Evolutionary conservation across 1,140 invertebrate genomes (phyloP), one percentile per base, ranked within the genome.

Genomic region (Lethrus apterus): DNA sequence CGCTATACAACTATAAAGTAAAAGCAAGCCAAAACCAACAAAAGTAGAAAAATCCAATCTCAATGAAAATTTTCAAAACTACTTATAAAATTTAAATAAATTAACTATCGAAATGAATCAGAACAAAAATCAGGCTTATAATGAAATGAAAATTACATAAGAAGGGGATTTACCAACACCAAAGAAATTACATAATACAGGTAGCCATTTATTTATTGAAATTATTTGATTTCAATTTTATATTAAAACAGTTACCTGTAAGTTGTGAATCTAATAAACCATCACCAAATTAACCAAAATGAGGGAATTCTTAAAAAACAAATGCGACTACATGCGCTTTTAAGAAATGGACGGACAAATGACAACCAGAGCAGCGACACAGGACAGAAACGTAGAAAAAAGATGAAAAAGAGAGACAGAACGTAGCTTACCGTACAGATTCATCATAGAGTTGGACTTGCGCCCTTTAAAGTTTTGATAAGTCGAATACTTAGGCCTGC

Each of bases 361-460:
- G 13, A 3, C 34, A 23, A 41, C 14, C 14, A 24, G 15, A 15
- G 9, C 15, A 14, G 26, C 17, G 26, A 23, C 40, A 38, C 19
- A 38, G 17, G 17, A 35, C 36, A 40, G 11, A 40, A 23, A 21
- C 17, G 23, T 5, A 9, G 14, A 33, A 5, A 13, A 18, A 29
- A 42, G 23, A 31, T 29, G 40, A 42, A 14, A 42, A 31, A 21
- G 36, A 21, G 36, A 40, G 23, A 29, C 23, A 29, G n/a, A 42
- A 42, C 23, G 15, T 17, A 14, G 77, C 83, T 90, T 89, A 90
- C 87, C 86, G 76, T 84, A 87, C 78, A 90, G 79, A 81, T 90
- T 89, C 85, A 89, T 88, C 77, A 90, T 79, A 69, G 87, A 90
- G 80, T 84, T 89, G 73, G 86, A 89, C 76, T 90, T 90, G 80